Conservation (phyloP, 1,140 invertebrate genomes). For the Panagrolaimus sp. region DNA sequence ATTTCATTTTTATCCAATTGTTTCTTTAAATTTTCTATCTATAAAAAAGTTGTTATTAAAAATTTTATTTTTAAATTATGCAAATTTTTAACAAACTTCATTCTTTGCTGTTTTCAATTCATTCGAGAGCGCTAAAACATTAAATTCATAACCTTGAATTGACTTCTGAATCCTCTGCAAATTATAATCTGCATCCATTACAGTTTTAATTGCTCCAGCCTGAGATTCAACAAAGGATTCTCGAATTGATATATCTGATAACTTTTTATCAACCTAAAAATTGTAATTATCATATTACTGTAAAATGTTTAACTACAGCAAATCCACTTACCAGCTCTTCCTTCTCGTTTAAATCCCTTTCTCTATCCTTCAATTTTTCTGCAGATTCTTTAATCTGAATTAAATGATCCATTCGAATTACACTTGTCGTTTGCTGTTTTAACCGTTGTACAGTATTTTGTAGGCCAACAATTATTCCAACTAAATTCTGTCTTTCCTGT, state of each 20-base stretch:
- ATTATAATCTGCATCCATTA: slow-evolving; percentile 30
- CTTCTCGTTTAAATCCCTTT: too few species aligned
- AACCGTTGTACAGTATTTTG: slow-evolving; percentile 19
- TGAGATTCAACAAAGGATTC: slow-evolving; percentile 19
- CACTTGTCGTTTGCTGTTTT: background rate
- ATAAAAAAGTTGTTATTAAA: background rate
- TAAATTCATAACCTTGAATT: slow-evolving; percentile 36
- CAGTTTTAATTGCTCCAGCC: slow-evolving; percentile 23
- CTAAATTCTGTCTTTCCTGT: slow-evolving; percentile 27
- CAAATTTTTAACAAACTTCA: slow-evolving; percentile 9
- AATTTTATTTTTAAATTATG: background rate
- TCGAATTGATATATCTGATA: slow-evolving; percentile 15
- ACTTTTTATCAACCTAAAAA: slow-evolving; percentile 17
- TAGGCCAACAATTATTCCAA: slow-evolving; percentile 23
- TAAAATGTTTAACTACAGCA: too few species aligned
- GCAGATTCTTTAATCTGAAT: slow-evolving; percentile 8
- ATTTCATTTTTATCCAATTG: too few species aligned
- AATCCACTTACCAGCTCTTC: too few species aligned
- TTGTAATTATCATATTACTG: background rate
- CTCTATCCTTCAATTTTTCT: slow-evolving; percentile 8
- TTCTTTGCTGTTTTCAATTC: slow-evolving; percentile 22
- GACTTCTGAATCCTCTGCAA: slow-evolving; percentile 26
- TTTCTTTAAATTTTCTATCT: too few species aligned
- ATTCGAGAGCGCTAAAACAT: slow-evolving; percentile 26
- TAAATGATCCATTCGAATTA: slow-evolving; percentile 22